Conservation (phyloP, 2,888 invertebrate genomes). For the Oxycera nigricornis region DNA sequence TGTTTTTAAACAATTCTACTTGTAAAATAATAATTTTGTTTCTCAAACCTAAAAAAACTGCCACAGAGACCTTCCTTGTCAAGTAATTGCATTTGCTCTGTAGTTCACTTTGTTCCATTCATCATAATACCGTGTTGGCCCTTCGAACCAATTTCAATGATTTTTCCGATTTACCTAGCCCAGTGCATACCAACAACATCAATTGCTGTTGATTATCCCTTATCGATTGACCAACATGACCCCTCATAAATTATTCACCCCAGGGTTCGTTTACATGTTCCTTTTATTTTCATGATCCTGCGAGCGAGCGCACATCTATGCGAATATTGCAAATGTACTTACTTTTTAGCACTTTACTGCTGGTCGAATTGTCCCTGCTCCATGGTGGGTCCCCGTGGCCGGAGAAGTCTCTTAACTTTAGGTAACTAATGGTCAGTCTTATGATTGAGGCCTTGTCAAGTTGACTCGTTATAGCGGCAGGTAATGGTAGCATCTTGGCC, state of each 20-base stretch:
- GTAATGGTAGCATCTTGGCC: conserved; percentile 91
- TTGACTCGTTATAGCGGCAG: conserved; percentile 91
- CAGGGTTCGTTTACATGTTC: neutral
- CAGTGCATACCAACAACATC: neutral
- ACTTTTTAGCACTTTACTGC: conserved; percentile 85
- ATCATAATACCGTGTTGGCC: neutral
- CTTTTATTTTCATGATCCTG: neutral
- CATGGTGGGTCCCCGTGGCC: conserved; percentile 96
- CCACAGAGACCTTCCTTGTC: too few relatives aligned
- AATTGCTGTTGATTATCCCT: neutral
- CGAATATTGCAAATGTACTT: conserved; percentile 54
- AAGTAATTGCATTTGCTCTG: too few relatives aligned
- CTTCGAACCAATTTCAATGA: neutral
- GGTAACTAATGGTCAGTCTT: conserved; percentile 93
- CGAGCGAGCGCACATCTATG: neutral
- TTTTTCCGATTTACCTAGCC: neutral
- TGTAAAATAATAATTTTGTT: too few relatives aligned
- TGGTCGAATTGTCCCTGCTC: conserved; percentile 81
- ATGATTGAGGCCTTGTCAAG: conserved; percentile 96
- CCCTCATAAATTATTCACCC: conserved; percentile 26
- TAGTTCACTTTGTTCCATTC: too few relatives aligned
- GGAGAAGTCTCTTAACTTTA: conserved; percentile 93
- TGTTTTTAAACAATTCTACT: neutral
- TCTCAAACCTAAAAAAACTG: too few relatives aligned
- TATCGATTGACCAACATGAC: conserved; percentile 23